phyloP scores from a whole-genome alignment of 1,140 invertebrate species.

The Drosophila pandora region DNA sequence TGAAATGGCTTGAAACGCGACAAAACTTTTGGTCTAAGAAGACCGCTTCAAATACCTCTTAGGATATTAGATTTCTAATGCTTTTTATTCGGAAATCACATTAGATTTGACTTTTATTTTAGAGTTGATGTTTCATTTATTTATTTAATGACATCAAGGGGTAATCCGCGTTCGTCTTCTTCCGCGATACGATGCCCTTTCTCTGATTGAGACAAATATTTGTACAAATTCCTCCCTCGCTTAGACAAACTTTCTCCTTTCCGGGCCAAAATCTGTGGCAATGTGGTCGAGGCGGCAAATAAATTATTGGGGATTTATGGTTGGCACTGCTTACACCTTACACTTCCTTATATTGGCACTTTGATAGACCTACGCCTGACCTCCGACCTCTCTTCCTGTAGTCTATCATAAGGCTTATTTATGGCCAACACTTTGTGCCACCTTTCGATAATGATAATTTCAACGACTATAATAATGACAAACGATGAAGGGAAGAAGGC shows the following conservation, averaged over 20 bases:
- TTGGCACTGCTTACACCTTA: conserved; percentile 20
- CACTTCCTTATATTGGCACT: conserved; percentile 42
- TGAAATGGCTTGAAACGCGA: conserved; percentile 48
- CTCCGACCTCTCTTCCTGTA: conserved; percentile 46
- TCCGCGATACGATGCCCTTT: conserved; percentile 5
- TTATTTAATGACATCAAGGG: not conserved
- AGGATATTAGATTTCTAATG: not conserved
- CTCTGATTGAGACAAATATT: conserved; percentile 78
- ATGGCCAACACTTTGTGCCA: conserved; percentile 58
- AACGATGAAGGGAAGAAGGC: conserved; percentile 13
- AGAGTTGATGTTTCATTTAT: not conserved
- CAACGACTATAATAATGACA: conserved; percentile 23
- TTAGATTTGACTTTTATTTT: too few relatives aligned
- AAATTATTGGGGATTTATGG: conserved; percentile 73
- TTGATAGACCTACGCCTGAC: conserved; percentile 45
- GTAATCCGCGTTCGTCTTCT: not conserved
- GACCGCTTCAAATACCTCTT: conserved; percentile 8
- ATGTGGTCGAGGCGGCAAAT: conserved; percentile 55
- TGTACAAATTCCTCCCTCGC: conserved; percentile 62
- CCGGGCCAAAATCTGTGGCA: conserved; percentile 25
- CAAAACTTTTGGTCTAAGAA: conserved; percentile 9
- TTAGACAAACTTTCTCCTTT: conserved; percentile 23
- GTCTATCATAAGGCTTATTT: conserved; percentile 62
- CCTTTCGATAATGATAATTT: conserved; percentile 32
- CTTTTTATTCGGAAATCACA: not conserved